A percentile compares a stretch with the other conserved stretches of the same genome.
phyloP scores from a whole-genome alignment of 2,113 vertebrate species.

The Tonatia bakeri region DNA sequence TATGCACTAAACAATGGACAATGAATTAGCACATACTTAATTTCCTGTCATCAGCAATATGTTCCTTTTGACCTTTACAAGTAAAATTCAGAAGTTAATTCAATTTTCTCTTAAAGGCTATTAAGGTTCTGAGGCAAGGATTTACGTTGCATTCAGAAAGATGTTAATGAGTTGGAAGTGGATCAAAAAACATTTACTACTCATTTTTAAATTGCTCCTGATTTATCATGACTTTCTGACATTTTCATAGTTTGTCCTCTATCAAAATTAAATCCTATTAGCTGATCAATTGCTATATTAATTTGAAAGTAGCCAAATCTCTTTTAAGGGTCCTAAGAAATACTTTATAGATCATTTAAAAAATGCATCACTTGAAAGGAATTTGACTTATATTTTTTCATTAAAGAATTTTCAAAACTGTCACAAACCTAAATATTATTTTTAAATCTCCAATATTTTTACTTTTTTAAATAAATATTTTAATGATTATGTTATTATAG shows the following conservation, averaged over 20 bases:
- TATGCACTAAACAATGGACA: constrained; percentile 49
- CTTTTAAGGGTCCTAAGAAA: constrained; percentile 1
- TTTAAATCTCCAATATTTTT: constrained; percentile 4
- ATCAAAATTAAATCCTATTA: constrained; percentile 57
- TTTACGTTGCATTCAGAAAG: constrained; percentile 53
- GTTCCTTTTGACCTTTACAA: constrained; percentile 52
- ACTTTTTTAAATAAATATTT: neutral
- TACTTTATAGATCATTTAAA: constrained; percentile 24
- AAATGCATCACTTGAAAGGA: constrained; percentile 29
- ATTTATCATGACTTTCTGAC: constrained; percentile 56
- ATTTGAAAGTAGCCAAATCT: constrained; percentile 48
- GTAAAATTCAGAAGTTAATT: constrained; percentile 70
- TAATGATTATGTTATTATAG: too few species aligned
- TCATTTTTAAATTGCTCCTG: constrained; percentile 46
- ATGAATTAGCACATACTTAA: constrained; percentile 55
- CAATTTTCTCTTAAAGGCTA: constrained; percentile 55
- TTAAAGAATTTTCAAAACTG: constrained; percentile 27
- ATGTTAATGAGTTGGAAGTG: constrained; percentile 58
- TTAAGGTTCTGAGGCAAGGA: constrained; percentile 41
- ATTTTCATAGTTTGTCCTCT: constrained; percentile 35
- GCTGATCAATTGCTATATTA: constrained; percentile 42
- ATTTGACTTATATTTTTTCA: constrained; percentile 4
- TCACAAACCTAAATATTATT: neutral
- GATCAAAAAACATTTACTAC: constrained; percentile 60
- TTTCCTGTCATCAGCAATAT: constrained; percentile 64